A percentile compares a stretch with the other conserved stretches of the same genome.
Evolutionary conservation across 1,140 invertebrate genomes (phyloP).

Genomic region (Leptinotarsa texana): DNA sequence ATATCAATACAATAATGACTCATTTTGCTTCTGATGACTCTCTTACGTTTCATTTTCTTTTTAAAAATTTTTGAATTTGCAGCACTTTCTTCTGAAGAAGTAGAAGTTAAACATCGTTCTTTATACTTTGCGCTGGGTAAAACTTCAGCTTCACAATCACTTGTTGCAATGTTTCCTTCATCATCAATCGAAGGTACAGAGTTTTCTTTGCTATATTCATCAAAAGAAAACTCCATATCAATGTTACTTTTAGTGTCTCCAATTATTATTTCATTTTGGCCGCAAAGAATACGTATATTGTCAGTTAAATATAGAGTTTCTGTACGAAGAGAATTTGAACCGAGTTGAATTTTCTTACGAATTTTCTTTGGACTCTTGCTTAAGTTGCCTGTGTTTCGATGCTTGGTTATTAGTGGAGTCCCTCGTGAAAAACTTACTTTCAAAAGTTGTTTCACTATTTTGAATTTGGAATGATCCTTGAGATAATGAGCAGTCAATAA

Average conservation of each 20-base stretch:
- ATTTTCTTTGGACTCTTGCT: constrained; percentile 12
- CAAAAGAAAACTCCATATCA: constrained; percentile 41
- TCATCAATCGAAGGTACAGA: not conserved
- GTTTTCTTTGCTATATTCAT: constrained; percentile 32
- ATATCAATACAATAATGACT: constrained; percentile 35
- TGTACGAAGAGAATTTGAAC: constrained; percentile 15
- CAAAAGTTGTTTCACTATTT: constrained; percentile 33
- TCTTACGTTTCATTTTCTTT: constrained; percentile 24
- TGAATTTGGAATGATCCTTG: constrained; percentile 32
- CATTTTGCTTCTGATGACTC: constrained; percentile 13
- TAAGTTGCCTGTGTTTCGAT: not conserved
- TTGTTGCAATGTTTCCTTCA: not conserved
- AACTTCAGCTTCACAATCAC: not conserved
- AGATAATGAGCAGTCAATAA: constrained; percentile 32
- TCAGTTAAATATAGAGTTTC: constrained; percentile 37
- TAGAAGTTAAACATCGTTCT: not conserved
- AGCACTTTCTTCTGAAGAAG: constrained; percentile 10
- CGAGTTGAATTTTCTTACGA: constrained; percentile 19
- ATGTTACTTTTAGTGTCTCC: constrained; percentile 35
- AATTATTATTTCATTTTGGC: constrained; percentile 38
- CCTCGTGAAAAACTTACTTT: constrained; percentile 24
- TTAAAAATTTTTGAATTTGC: constrained; percentile 5
- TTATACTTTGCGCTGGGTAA: not conserved
- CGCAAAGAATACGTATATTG: constrained; percentile 36
- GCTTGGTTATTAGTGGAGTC: not conserved